Evolutionary conservation across 2,888 invertebrate genomes (phyloP), one percentile per base, ranked within the genome.

Genomic region (Pseudococcus longispinus): DNA sequence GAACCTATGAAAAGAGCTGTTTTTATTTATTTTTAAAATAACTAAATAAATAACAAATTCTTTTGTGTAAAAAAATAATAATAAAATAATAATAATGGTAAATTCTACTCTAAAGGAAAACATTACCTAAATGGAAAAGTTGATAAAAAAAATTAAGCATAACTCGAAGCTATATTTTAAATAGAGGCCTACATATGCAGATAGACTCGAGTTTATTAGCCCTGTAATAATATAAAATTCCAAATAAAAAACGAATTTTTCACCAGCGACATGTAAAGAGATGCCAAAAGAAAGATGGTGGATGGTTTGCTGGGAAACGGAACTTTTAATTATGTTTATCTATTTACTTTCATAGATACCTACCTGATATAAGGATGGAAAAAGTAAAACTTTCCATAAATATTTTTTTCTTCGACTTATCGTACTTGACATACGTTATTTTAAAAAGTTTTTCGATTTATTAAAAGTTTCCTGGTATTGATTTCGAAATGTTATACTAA

Each of bases 371-470:
- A 29, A 2, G 15, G 18, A 37, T 37, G 37, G 37, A 37, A 70
- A 18, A 70, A 70, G 29, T 29, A 70, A 29, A 60, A 70, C 29
- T 70, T 70, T 70, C 15, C 29, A 29, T 70, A 70, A 29, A 29
- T 70, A 29, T 70, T 70, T 70, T 70, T 70, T 70, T 29, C 29
- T 29, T 29, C 60, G 18, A 70, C 70, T 18, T 29, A 70, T 70
- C 70, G 15, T 32, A 70, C 29, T 70, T 29, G 29, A 70, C 70
- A 29, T 32, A 70, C 26, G 70, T 32, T 70, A 70, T 70, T 70
- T 70, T 70, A 70, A 32, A 70, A 70, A 70, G 70, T 70, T 70
- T 70, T 70, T 70, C 70, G 70, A 70, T 70, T 32, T 70, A 70
- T 26, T 29, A 29, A 70, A 70, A 70, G 11, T 70, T 70, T 70